phyloP scores from a whole-genome alignment of 2,888 invertebrate genomes.

The Harmothoe impar region DNA sequence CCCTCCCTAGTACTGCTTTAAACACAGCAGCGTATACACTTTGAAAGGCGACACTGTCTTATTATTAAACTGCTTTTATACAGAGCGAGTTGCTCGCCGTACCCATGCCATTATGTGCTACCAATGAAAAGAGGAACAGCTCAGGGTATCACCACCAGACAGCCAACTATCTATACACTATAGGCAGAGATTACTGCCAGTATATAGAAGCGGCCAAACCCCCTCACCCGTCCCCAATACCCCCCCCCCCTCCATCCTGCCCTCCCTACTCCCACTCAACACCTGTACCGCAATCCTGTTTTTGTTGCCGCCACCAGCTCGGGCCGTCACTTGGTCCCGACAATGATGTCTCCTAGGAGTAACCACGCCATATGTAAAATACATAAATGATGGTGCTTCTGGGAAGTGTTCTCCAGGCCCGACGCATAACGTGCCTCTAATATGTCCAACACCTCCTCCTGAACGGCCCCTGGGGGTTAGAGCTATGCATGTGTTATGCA shows the following conservation, averaged over 20 bases:
- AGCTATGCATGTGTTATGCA: neutral
- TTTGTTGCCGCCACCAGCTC: neutral
- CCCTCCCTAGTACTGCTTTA: too few relatives aligned
- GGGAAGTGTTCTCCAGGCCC: neutral
- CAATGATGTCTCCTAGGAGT: neutral
- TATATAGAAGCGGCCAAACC: neutral
- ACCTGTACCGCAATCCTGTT: slow-evolving; percentile 14
- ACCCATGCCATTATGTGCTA: neutral
- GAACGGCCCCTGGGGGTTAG: neutral
- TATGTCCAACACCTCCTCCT: neutral
- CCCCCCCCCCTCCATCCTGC: neutral
- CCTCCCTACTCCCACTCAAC: neutral
- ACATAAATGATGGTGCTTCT: slow-evolving; percentile 3
- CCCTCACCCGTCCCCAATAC: neutral
- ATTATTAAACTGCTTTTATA: too few relatives aligned
- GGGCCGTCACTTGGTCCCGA: neutral
- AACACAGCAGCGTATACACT: too few relatives aligned
- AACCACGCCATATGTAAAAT: neutral
- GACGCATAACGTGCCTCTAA: neutral
- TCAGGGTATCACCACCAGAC: neutral
- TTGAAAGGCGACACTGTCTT: too few relatives aligned
- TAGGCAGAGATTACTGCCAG: neutral
- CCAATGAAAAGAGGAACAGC: neutral
- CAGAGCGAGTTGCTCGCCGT: neutral
- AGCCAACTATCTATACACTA: neutral